Percentiles rank a stretch among this genome's conserved stretches.
phyloP scores from a whole-genome alignment of 2,797 vertebrate species.

The Pantherophis vulpinus region DNA sequence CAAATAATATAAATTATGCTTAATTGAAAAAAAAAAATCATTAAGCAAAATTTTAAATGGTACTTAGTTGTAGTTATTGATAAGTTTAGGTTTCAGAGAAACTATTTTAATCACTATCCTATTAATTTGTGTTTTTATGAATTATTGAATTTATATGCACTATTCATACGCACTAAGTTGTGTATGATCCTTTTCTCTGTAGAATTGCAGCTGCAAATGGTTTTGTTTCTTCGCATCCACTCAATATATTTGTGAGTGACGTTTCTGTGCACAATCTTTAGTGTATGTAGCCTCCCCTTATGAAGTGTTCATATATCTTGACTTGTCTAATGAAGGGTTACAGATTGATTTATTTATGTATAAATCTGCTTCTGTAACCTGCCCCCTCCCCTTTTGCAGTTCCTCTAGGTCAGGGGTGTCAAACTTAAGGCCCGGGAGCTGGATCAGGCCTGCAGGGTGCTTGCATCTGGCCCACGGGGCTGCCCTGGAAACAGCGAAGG shows the following conservation, averaged over 20 bases:
- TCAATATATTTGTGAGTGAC: neutral
- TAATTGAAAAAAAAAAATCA: neutral
- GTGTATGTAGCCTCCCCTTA: neutral
- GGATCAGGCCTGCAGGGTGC: no score
- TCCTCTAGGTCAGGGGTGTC: neutral
- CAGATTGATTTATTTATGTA: neutral
- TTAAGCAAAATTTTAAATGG: neutral
- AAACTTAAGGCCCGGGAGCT: no score
- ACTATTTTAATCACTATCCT: neutral
- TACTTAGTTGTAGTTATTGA: neutral
- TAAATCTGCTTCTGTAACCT: neutral
- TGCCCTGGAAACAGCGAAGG: no score
- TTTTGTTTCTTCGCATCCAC: neutral
- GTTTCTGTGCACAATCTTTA: neutral
- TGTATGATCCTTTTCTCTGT: neutral
- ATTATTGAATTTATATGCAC: neutral
- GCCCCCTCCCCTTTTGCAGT: neutral
- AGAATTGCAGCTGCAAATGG: neutral
- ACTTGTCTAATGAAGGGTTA: neutral
- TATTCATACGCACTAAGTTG: neutral
- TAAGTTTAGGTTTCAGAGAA: neutral
- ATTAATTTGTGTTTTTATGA: neutral
- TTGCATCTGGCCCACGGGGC: no score
- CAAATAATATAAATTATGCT: neutral
- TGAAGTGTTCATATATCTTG: neutral